A percentile compares a stretch with the other conserved stretches of the same genome.
phyloP scores from a whole-genome alignment of 2,113 vertebrate species.

The Acinonyx jubatus region DNA sequence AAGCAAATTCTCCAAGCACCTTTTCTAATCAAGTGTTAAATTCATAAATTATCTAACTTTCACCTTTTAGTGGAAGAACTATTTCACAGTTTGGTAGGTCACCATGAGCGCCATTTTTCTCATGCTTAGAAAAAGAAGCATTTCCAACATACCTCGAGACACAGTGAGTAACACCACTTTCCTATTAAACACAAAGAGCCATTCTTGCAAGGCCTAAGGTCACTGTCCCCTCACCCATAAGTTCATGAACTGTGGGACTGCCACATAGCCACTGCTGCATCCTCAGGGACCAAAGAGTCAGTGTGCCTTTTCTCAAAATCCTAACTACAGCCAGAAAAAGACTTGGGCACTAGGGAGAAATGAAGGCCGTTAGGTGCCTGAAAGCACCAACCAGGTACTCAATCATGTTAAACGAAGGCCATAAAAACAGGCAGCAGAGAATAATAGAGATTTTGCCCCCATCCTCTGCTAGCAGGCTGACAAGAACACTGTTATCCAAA shows the following conservation, averaged over 20 bases:
- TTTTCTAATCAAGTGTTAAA: neutral
- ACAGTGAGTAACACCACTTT: neutral
- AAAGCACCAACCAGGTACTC: neutral
- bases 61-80: neutral
- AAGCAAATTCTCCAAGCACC: neutral
- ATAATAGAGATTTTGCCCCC: slow-evolving; percentile 26
- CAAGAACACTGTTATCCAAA: slow-evolving; percentile 46
- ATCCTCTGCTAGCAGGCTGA: neutral
- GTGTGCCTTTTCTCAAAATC: neutral
- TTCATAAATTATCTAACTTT: neutral
- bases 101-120: neutral
- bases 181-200: neutral
- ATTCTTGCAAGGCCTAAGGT: neutral
- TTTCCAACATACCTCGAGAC: neutral
- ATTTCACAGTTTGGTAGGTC: neutral
- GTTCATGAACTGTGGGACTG: neutral
- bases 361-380: neutral
- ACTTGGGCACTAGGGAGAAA: neutral
- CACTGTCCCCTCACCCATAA: fast-evolving
- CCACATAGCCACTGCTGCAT: neutral
- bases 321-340: neutral
- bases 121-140: neutral
- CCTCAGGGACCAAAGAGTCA: neutral
- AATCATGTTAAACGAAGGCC: neutral
- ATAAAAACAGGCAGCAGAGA: slow-evolving; percentile 48